Evolutionary conservation across 2,797 vertebrate genomes (phyloP).

Genomic region (Craterocephalus amniculus): DNA sequence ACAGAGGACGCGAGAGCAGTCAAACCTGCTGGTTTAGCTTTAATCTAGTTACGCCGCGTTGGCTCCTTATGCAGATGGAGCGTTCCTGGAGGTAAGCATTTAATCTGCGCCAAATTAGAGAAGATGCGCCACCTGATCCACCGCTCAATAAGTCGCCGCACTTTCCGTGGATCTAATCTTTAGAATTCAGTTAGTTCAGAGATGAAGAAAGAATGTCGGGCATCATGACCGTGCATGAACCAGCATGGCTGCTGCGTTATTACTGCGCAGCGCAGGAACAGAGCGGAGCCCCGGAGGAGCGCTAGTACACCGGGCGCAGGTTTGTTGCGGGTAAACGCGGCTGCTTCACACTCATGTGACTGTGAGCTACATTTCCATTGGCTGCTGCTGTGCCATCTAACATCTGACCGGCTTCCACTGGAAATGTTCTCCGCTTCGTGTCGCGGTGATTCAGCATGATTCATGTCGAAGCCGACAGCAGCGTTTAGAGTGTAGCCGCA

Average conservation of each 20-base stretch:
- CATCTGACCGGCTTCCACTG: slow-evolving; percentile 71
- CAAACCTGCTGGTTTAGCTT: neutral
- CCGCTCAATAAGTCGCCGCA: neutral
- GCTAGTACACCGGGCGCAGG: too few relatives aligned
- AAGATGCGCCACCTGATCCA: neutral
- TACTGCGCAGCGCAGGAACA: slow-evolving; percentile 37
- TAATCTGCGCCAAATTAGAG: neutral
- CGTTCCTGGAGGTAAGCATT: neutral
- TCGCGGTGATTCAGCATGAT: slow-evolving; percentile 63
- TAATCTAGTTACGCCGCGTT: neutral
- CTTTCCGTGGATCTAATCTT: slow-evolving; percentile 22
- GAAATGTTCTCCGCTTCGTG: slow-evolving; percentile 63
- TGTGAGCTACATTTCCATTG: slow-evolving; percentile 56
- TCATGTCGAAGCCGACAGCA: slow-evolving; percentile 37
- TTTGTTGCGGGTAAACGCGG: slow-evolving; percentile 61
- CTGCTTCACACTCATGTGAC: slow-evolving; percentile 61
- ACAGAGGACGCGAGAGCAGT: too few relatives aligned
- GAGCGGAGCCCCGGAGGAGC: slow-evolving; percentile 32
- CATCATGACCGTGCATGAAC: slow-evolving; percentile 64
- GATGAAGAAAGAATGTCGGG: slow-evolving; percentile 26
- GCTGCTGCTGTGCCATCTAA: slow-evolving; percentile 62
- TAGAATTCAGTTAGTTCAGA: slow-evolving; percentile 36
- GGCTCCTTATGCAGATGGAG: neutral
- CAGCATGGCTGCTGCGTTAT: slow-evolving; percentile 67
- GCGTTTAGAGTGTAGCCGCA: slow-evolving; percentile 41